Evolutionary conservation across 2,113 vertebrate species (phyloP).

Genomic region (Archocentrus centrarchus): DNA sequence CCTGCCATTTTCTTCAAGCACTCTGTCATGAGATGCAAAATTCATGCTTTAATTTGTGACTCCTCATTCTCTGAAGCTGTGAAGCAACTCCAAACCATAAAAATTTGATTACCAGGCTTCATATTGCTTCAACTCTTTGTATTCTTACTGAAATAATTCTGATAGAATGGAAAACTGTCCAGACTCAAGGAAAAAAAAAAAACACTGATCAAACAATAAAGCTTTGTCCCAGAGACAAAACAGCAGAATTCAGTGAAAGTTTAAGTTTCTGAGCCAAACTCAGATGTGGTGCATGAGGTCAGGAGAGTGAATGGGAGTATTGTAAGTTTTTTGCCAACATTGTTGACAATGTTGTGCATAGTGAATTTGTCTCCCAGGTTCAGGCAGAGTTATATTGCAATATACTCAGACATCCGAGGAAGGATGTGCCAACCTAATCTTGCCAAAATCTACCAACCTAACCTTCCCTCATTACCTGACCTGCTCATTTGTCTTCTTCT

Average conservation of each 20-base stretch:
- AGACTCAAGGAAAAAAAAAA: no score
- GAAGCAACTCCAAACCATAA: no score
- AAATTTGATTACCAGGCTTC: no score
- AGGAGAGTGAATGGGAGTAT: not conserved
- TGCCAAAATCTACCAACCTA: not conserved
- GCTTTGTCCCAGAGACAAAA: not conserved
- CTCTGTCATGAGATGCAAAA: no score
- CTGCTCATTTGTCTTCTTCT: not conserved
- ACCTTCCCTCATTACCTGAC: not conserved
- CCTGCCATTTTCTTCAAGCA: no score
- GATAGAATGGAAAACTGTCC: no score
- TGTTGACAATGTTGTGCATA: not conserved
- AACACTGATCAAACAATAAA: not conserved
- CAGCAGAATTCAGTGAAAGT: not conserved
- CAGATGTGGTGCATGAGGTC: not conserved
- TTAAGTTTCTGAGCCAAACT: not conserved
- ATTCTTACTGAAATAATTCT: no score
- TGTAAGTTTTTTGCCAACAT: not conserved
- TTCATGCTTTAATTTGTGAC: no score
- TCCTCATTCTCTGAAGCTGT: no score
- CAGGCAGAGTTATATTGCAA: not conserved
- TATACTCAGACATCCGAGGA: not conserved
- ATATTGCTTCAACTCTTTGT: no score
- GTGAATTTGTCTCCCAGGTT: not conserved
- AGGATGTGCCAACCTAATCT: not conserved